A percentile compares a stretch with the other conserved stretches of the same genome.
These are phyloP conservation scores for Corythoichthys haematopterus DNA, from an alignment of 2,113 vertebrate species.

Conservation along the genomic window DNA sequence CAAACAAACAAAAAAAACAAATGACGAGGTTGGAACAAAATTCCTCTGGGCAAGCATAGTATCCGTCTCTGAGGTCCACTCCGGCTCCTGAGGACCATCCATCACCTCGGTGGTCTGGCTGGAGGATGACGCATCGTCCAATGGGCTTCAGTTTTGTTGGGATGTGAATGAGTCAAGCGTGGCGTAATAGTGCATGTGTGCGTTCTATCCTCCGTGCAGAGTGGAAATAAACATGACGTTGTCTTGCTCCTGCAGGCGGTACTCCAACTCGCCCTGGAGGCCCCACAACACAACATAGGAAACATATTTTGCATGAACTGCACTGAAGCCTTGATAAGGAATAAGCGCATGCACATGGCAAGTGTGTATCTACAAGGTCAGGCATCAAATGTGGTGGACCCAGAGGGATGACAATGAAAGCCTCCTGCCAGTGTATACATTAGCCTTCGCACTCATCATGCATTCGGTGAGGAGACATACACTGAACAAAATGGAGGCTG, in stretches of 20 bases:
- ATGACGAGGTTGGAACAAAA: neutral
- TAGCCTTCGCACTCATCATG: constrained; percentile 1
- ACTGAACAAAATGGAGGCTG: neutral
- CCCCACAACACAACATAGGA: constrained; percentile 26
- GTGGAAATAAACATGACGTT: constrained; percentile 95
- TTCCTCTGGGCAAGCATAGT: neutral
- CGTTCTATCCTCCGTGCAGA: constrained; percentile 84
- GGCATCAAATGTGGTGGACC: neutral
- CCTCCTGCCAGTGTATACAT: neutral
- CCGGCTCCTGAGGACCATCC: constrained; percentile 31
- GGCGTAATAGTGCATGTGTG: constrained; percentile 4
- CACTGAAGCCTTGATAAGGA: neutral
- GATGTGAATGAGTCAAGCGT: constrained; percentile 1
- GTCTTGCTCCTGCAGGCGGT: constrained; percentile 89
- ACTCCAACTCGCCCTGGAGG: constrained; percentile 88
- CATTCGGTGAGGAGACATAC: neutral
- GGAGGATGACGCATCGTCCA: constrained; percentile 28
- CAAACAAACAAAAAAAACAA: neutral
- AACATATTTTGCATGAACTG: neutral
- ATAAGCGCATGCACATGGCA: neutral
- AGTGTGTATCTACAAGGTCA: neutral
- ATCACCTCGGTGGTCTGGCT: constrained; percentile 15
- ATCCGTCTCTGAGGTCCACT: constrained; percentile 19
- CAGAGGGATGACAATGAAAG: neutral
- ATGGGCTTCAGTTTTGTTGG: constrained; percentile 24